Conservation (phyloP, 2,113 vertebrate species). For the Xenopus borealis region DNA sequence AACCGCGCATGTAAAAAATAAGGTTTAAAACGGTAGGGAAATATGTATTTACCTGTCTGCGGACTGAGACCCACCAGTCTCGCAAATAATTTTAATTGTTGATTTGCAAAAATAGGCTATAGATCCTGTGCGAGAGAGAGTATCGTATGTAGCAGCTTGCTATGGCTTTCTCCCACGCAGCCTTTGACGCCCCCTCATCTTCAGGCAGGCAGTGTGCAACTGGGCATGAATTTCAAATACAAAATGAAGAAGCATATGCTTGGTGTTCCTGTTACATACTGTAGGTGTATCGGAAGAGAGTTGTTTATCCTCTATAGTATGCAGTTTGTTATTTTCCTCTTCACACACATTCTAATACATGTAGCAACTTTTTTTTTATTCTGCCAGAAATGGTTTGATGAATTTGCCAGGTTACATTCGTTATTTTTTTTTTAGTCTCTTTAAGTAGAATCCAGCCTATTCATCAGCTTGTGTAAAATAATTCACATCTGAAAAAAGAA, state of each 20-base stretch:
- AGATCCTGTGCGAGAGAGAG: conserved; percentile 15
- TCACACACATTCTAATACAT: background rate
- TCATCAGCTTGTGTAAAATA: no score
- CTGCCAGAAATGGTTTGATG: background rate
- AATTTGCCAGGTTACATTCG: no score
- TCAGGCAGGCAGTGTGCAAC: conserved; percentile 51
- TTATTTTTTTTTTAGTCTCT: no score
- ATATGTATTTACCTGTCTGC: no score
- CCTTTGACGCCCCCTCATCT: conserved; percentile 52
- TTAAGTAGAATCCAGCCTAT: no score
- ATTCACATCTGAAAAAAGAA: no score
- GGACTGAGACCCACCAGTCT: background rate
- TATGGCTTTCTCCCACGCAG: conserved; percentile 50
- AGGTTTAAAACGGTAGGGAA: no score
- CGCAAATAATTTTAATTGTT: conserved; percentile 43
- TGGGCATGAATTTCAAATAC: conserved; percentile 53
- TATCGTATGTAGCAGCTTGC: conserved; percentile 45
- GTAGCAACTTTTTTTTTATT: background rate
- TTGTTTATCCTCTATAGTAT: conserved; percentile 46
- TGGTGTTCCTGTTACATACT: conserved; percentile 48
- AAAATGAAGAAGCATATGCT: conserved; percentile 39
- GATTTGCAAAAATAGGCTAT: conserved; percentile 38
- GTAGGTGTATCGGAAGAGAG: conserved; percentile 48
- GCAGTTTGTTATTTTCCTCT: conserved; percentile 22
- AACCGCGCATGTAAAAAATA: no score